Evolutionary conservation across 2,113 vertebrate genomes (phyloP), one percentile per base, ranked within the genome.

Genomic region (Todiramphus chloris): DNA sequence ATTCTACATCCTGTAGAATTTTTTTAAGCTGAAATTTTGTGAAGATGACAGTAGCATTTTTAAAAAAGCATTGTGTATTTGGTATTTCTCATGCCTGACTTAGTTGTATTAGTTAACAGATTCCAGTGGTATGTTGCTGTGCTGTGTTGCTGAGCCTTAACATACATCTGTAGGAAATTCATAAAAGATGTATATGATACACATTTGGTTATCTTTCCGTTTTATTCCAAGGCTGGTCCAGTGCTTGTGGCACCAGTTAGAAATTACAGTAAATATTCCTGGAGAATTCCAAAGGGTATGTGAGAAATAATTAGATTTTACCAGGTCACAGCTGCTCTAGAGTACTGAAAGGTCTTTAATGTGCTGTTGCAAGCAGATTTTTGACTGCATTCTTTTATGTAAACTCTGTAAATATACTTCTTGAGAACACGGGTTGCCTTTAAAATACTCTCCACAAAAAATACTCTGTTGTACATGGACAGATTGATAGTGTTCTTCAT

Each of bases 221-320:
- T n/a, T 58, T 76, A 62, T 97, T 93, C 96, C 94, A 96, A 96
- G 90, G 95, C 94, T 92, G 81, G 94, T 90, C 96, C 96, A 90
- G 93, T 96, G 94, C 83, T 95, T 96, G 95, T 95, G 96, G 78
- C 83, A 97, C 58, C 72, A 84, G 87, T 96, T 97, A 95, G 93
- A 96, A 97, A 95, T 90, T 88, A 56, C 93, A 95, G 79, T 90
- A 94, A 87, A 86, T 97, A 94, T 96, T 97, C 94, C 83, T 94
- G 86, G 95, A 98, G 88, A 97, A 96, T 98, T 98, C 96, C 83
- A 95, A 96, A 67, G 88, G 87, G 75, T 94, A 84, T 83, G 84
- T 91, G 86, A 97, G 94, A 97, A 98, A 98, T 97, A 97, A 98
- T 98, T 98, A 96, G 92, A 95, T 98, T 98, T 98, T 97, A 95